Base-by-base conservation (phyloP, 2,888 invertebrate genomes). In the Drosophila maculinotata region DNA sequence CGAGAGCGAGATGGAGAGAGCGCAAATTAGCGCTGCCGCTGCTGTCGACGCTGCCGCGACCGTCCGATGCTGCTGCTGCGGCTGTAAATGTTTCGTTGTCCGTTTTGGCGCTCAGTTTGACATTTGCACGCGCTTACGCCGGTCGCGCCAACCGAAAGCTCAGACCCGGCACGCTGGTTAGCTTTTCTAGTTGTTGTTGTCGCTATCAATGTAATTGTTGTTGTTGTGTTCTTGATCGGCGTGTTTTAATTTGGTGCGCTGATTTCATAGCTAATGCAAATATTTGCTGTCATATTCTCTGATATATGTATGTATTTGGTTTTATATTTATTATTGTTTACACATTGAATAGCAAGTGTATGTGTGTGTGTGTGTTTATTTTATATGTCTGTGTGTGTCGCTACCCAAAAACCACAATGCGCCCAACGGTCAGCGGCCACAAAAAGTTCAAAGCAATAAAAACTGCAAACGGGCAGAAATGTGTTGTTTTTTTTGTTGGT, bases 381-480 rank as follows among this genome's bases (percentile, higher is more conserved):
- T n/a, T n/a, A n/a, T 35, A 4, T 62, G 36, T 47, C 33, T 47
- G 44, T 73, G 28, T 57, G 47, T 63, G 44, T 56, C 42, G 25
- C 45, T n/a, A n/a, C 59, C 59, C 42, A 2, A 75, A 66, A 74
- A 59, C 45, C 58, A 41, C 75, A 73, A 60, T 41, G 48, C 33
- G 8, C 31, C 20, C 39, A 38, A 51, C 44, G 51, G 49, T 26
- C 59, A 57, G 39, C 38, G 62, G 36, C 69, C 45, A 74, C 58
- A 75, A 67, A 81, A 83, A 82, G 86, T 86, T 86, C 84, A 82
- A 82, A 82, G 84, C 71, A 62, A 86, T 82, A 79, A 77, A 78
- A 71, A 80, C 54, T 62, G 48, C 68, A 57, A 39, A 56, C 53
- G 10, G 7, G 56, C 65, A 71, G 36, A 38, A 60, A 45, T 15